Evolutionary conservation across 2,888 invertebrate species (phyloP).

Genomic region (Melinopterus prodromus): DNA sequence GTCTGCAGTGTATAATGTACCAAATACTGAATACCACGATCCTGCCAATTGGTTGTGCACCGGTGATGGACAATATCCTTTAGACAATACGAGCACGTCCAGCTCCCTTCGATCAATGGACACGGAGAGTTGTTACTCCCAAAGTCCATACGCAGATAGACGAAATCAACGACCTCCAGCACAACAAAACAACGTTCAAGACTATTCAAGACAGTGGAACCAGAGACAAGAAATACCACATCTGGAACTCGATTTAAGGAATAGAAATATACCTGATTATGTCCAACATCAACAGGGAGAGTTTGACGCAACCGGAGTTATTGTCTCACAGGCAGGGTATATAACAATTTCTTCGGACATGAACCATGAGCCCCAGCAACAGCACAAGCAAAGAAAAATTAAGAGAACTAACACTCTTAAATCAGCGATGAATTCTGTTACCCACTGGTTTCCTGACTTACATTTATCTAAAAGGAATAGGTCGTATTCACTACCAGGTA

Average conservation of each 20-base stretch:
- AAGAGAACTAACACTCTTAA: conserved; percentile 76
- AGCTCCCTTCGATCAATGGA: conserved; percentile 71
- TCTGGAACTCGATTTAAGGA: conserved; percentile 61
- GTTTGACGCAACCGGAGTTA: conserved; percentile 67
- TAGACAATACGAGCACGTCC: conserved; percentile 65
- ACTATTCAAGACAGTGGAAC: conserved; percentile 52
- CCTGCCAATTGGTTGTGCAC: conserved; percentile 64
- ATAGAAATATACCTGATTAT: conserved; percentile 64
- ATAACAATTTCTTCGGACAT: conserved; percentile 77
- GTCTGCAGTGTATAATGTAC: conserved; percentile 63
- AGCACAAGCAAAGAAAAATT: conserved; percentile 70
- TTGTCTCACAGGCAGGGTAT: conserved; percentile 81
- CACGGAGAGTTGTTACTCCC: conserved; percentile 63
- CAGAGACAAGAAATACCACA: conserved; percentile 59
- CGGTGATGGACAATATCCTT: conserved; percentile 60
- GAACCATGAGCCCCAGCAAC: conserved; percentile 63
- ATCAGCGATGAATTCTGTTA: conserved; percentile 82
- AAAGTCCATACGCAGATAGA: conserved; percentile 55
- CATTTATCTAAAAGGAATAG: conserved; percentile 80
- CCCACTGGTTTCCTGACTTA: conserved; percentile 82
- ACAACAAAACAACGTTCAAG: conserved; percentile 47
- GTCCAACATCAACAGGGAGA: conserved; percentile 52
- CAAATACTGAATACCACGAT: conserved; percentile 66
- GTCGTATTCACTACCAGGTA: conserved; percentile 82
- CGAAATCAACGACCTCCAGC: conserved; percentile 47